These are phyloP conservation scores for Arbacia lixula DNA, from an alignment of 53 echinoderm and acorn worm species.

Conservation along the genomic window DNA sequence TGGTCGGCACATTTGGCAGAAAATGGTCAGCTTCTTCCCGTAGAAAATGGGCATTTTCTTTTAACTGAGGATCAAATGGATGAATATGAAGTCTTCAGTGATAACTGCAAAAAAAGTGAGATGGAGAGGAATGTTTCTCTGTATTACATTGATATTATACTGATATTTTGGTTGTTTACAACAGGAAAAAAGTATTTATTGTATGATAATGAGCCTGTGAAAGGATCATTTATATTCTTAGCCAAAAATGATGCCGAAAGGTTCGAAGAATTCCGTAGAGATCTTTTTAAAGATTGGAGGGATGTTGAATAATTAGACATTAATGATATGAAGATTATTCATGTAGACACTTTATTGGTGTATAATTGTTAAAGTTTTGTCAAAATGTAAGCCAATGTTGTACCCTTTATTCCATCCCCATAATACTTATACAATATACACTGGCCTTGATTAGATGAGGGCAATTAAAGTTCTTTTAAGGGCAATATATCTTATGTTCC, in stretches of 20 bases:
- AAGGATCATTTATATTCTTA: neutral
- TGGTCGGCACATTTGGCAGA: neutral
- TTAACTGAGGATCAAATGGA: neutral
- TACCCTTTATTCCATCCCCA: no score
- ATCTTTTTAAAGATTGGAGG: neutral
- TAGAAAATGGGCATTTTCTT: neutral
- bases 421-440: no score
- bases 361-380: no score
- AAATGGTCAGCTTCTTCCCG: neutral
- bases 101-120: neutral
- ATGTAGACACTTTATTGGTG: no score
- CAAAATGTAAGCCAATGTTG: no score
- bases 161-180: neutral
- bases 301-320: no score
- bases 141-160: neutral
- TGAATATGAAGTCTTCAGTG: neutral
- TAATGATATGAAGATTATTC: no score
- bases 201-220: neutral
- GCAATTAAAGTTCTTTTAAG: no score
- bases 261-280: neutral
- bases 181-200: neutral
- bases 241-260: neutral
- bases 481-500: no score
- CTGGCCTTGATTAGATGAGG: no score
- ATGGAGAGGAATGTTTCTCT: neutral